phyloP scores from a whole-genome alignment of 2,797 vertebrate genomes.

The Chromis chromis region DNA sequence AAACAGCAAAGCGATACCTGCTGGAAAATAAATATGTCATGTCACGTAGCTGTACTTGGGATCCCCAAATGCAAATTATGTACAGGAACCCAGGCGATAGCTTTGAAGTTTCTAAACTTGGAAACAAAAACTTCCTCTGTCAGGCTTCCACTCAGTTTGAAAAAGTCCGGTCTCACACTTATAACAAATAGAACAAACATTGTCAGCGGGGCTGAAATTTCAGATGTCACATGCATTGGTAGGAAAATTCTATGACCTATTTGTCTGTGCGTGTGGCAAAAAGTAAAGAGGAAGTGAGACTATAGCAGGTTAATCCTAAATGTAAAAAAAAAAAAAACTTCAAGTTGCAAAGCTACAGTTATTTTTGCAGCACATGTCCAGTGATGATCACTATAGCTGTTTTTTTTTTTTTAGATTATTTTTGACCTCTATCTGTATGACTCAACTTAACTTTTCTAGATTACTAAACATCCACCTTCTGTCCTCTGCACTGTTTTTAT shows the following conservation, averaged over 20 bases:
- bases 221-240: not conserved
- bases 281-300: conserved; percentile 35
- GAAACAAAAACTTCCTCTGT: conserved; percentile 66
- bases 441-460: too few relatives aligned
- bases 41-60: conserved; percentile 1
- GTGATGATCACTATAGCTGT: not conserved
- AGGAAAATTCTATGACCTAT: not conserved
- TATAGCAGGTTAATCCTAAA: not conserved
- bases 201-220: not conserved
- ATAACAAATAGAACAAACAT: not conserved
- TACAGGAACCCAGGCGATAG: conserved; percentile 47
- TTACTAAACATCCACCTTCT: not conserved
- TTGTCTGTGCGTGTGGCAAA: not conserved
- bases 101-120: conserved; percentile 31
- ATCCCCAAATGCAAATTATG: conserved; percentile 58
- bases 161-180: conserved; percentile 20
- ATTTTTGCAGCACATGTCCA: not conserved
- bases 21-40: conserved; percentile 19
- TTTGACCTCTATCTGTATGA: too few relatives aligned
- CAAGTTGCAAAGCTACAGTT: not conserved
- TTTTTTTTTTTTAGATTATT: not conserved
- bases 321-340: not conserved
- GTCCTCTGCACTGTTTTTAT: not conserved
- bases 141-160: conserved; percentile 6
- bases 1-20: not conserved